phyloP scores from a whole-genome alignment of 2,888 invertebrate genomes.

The Euzophera pinguis region DNA sequence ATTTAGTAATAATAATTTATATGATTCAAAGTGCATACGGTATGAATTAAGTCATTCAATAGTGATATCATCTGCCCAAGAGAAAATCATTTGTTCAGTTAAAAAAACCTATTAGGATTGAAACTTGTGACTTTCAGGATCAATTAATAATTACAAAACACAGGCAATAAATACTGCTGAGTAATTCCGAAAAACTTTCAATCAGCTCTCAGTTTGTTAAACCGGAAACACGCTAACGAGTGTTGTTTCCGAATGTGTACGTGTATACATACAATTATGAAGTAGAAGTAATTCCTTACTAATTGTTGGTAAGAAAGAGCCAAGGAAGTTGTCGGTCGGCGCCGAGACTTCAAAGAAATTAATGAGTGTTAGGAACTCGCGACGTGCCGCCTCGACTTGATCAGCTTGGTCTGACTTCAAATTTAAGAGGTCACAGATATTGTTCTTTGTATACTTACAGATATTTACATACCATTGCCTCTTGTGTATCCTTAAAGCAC shows the following conservation, averaged over 20 bases:
- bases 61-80: too few species aligned
- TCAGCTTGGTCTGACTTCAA: slow-evolving; percentile 57
- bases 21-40: too few species aligned
- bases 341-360: slow-evolving; percentile 75
- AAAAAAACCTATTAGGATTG: too few species aligned
- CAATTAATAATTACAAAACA: too few species aligned
- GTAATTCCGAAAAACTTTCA: slow-evolving; percentile 41
- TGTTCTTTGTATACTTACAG: too few species aligned
- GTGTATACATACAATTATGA: slow-evolving; percentile 57
- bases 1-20: too few species aligned
- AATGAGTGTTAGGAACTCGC: slow-evolving; percentile 76
- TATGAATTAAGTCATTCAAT: too few species aligned
- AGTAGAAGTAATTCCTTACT: slow-evolving; percentile 68
- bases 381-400: slow-evolving; percentile 69
- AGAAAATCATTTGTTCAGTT: too few species aligned
- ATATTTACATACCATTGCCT: too few species aligned
- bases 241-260: slow-evolving; percentile 27
- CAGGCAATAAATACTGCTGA: background rate
- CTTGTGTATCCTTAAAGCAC: too few species aligned
- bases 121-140: too few species aligned
- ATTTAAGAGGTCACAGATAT: background rate
- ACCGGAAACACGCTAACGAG: slow-evolving; percentile 51
- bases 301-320: slow-evolving; percentile 66
- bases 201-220: slow-evolving; percentile 44
- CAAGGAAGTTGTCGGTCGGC: slow-evolving; percentile 59